Evolutionary conservation across 2,113 vertebrate genomes (phyloP).

Genomic region (Leptocoma aspasia): DNA sequence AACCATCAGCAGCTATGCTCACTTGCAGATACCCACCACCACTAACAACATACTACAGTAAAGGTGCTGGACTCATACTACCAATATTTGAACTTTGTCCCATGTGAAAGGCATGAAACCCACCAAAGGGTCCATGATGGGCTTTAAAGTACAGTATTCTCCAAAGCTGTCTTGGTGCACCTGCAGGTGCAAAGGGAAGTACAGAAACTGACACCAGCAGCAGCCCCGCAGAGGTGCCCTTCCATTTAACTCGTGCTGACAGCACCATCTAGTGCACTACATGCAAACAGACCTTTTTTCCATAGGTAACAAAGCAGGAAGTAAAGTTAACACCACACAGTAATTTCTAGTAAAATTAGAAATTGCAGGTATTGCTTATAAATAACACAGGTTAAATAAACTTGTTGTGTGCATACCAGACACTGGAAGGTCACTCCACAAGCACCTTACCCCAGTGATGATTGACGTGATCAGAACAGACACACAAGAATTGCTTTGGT

Average conservation of each 20-base stretch:
- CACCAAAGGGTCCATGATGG: background rate
- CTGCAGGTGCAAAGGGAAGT: background rate
- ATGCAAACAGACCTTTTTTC: background rate
- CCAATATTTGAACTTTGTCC: background rate
- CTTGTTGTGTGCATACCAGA: no score
- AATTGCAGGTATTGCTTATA: background rate
- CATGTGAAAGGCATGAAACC: background rate
- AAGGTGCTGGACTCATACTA: background rate
- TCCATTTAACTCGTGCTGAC: background rate
- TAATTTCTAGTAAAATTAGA: background rate
- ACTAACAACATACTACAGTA: background rate
- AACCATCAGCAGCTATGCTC: background rate
- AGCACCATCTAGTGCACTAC: constrained; percentile 24
- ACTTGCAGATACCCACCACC: background rate
- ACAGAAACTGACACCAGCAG: accelerated
- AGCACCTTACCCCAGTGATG: background rate
- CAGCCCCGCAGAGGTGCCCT: accelerated
- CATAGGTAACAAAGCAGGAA: background rate
- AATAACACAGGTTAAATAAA: background rate
- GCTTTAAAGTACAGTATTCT: background rate
- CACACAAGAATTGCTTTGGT: background rate
- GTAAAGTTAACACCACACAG: background rate
- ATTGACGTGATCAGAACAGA: background rate
- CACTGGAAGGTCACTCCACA: background rate
- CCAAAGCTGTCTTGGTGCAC: background rate